These are phyloP conservation scores for Astreopora myriophthalma DNA, from an alignment of 64 coral and sea anemone genomes.

Conservation along the genomic window DNA sequence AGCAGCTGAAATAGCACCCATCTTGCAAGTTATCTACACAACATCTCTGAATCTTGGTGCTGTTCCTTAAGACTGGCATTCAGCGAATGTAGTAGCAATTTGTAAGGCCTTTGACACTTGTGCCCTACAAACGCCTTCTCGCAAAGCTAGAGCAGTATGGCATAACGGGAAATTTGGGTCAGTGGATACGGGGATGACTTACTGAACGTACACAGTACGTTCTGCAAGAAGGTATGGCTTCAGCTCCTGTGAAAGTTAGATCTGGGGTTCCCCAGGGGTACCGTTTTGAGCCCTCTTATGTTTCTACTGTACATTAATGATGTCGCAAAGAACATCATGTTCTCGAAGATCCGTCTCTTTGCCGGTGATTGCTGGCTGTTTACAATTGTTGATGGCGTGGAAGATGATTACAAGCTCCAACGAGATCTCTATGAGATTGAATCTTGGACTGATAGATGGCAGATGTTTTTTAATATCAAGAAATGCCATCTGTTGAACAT, in stretches of 20 bases:
- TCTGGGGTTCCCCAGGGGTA: constrained; percentile 43
- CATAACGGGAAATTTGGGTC: constrained; percentile 4
- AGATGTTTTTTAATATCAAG: constrained; percentile 52
- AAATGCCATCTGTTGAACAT: not conserved
- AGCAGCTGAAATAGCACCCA: too few relatives aligned
- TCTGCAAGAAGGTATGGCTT: constrained; percentile 1
- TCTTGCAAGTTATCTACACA: too few relatives aligned
- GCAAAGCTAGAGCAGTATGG: constrained; percentile 7
- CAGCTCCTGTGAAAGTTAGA: constrained; percentile 15
- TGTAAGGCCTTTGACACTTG: not conserved
- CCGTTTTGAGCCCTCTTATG: too few relatives aligned
- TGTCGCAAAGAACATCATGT: constrained; percentile 12
- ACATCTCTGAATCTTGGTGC: too few relatives aligned
- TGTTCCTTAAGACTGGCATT: too few relatives aligned
- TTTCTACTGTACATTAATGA: constrained; percentile 44
- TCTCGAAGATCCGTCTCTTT: constrained; percentile 22
- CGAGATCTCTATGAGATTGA: constrained; percentile 19
- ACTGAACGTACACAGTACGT: constrained; percentile 2
- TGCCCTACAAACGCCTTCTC: constrained; percentile 3
- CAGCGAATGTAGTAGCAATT: too few relatives aligned
- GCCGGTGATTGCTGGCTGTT: constrained; percentile 38
- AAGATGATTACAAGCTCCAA: constrained; percentile 9
- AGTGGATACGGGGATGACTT: constrained; percentile 8
- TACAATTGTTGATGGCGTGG: constrained; percentile 6
- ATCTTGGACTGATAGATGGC: constrained; percentile 52